Evolutionary conservation across 1,140 invertebrate species (phyloP), one percentile per base, ranked within the genome.

Genomic region (Euura saliciscinereae): DNA sequence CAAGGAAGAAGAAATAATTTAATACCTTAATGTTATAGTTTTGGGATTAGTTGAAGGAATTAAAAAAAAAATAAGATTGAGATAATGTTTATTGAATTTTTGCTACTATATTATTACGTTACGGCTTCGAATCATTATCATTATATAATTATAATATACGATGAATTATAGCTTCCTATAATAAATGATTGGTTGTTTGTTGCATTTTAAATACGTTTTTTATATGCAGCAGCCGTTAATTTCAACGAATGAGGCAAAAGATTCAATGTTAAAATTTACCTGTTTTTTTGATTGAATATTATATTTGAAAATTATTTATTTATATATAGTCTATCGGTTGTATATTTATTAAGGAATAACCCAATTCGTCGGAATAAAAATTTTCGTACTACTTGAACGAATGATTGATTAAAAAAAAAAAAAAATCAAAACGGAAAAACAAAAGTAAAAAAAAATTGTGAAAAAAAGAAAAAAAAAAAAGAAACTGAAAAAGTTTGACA

Each of bases 251-350:
- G n/a, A n/a, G n/a, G n/a, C n/a, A n/a, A n/a, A n/a, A n/a, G n/a
- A n/a, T n/a, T 28, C 28, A 28, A 28, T 28, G 28, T 28, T 28
- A 28, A 28, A 28, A 28, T 28, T 28, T 28, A 1, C 28, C 28
- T n/a, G 28, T 2, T 2, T 59, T 59, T 59, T 59, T 59, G 3
- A 59, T 45, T 44, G 68, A 69, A 42, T 42, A 69, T 69, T 69
- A 13, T 69, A 69, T 69, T 69, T 45, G 44, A 4, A 78, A 80
- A 80, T 74, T 86, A 85, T 85, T 86, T 84, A 84, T 83, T 82
- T 85, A 85, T 86, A 59, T 59, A 86, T 85, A 85, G 83, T 85
- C 80, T 85, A 86, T 85, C 76, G 80, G 78, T 85, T 86, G 79
- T 84, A 28, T 28, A 85, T 86, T 85, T 85, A 84, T 86, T 83